Base-by-base conservation (phyloP, 2,888 invertebrate species). In the Cotesia congregata region DNA sequence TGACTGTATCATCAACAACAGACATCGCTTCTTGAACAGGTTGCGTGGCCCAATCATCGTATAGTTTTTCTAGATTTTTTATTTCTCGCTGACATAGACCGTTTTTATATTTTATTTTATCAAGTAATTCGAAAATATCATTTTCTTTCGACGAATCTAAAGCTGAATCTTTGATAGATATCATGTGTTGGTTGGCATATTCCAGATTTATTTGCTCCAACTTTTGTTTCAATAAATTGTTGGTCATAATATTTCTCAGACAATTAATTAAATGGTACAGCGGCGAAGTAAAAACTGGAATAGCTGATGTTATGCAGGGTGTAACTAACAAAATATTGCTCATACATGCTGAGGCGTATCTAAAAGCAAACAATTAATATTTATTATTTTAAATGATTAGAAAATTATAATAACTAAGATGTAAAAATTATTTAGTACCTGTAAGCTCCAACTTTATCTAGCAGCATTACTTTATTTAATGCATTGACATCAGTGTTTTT, bases 261-360 rank as follows among this genome's bases (percentile, higher is more conserved):
- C 86, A 87, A 59, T 86, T 83, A 71, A 88, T 77, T 61, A 89
- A 82, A 78, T 83, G 83, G 75, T 85, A 87, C 30, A 88, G 68
- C 1, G 89, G 88, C 1, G 82, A 81, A 70, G 83, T 83, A 70
- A 87, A 75, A 80, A 85, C 83, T 17, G 87, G 87, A 70, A 86
- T 86, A 39, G 83, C 75, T 64, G 82, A 79, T 15, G 76, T 41
- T 64, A 80, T 76, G 30, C 76, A 74, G 9, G 80, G 83, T 67
- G 77, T 77, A 9, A 79, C 65, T 64, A 84, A 67, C 12, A 80
- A 78, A 1, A 85, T 83, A 78, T 82, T 82, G 61, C 82, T 83
- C 7, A 87, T 83, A 65, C 87, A 86, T 59, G 79, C 82, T 67
- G 79, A 78, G 20, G 83, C 78, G 74, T 87, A 80, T 70, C 87